Evolutionary conservation across 2,888 invertebrate species (phyloP).

Genomic region (Yponomeuta plumbellus): DNA sequence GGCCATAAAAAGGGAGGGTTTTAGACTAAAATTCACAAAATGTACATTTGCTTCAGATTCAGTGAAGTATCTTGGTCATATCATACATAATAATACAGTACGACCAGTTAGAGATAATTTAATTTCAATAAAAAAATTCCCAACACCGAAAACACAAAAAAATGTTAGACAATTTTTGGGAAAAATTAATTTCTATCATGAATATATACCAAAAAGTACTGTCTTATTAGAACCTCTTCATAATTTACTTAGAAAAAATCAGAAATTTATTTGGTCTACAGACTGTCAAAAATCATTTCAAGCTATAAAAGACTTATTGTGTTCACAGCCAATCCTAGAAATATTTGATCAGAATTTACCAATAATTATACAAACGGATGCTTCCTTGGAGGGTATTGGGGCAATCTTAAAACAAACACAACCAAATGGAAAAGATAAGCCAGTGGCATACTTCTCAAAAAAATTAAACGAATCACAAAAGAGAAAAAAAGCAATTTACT

Average conservation of each 20-base stretch:
- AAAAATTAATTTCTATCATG: too few relatives aligned
- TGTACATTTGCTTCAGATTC: constrained; percentile 19
- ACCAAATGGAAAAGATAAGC: constrained; percentile 23
- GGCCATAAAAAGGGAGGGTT: constrained; percentile 18
- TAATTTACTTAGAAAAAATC: too few relatives aligned
- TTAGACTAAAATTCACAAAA: constrained; percentile 20
- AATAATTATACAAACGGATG: constrained; percentile 30
- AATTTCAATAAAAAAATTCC: constrained; percentile 8
- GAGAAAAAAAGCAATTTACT: constrained; percentile 23
- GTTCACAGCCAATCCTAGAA: constrained; percentile 24
- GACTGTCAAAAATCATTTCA: constrained; percentile 22
- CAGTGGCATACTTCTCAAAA: constrained; percentile 24
- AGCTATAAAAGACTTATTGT: constrained; percentile 23
- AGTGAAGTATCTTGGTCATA: constrained; percentile 15
- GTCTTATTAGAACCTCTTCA: constrained; percentile 4
- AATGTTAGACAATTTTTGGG: constrained; percentile 10
- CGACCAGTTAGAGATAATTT: background rate
- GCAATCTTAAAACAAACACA: constrained; percentile 26
- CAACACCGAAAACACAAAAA: constrained; percentile 3
- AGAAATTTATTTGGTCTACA: constrained; percentile 12
- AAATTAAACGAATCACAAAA: constrained; percentile 22
- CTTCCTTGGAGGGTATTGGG: constrained; percentile 26
- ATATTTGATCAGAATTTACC: constrained; percentile 28
- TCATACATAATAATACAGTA: constrained; percentile 9
- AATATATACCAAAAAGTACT: constrained; percentile 16